Conservation (phyloP, 2,797 vertebrate genomes). For the Danio aesculapii region DNA sequence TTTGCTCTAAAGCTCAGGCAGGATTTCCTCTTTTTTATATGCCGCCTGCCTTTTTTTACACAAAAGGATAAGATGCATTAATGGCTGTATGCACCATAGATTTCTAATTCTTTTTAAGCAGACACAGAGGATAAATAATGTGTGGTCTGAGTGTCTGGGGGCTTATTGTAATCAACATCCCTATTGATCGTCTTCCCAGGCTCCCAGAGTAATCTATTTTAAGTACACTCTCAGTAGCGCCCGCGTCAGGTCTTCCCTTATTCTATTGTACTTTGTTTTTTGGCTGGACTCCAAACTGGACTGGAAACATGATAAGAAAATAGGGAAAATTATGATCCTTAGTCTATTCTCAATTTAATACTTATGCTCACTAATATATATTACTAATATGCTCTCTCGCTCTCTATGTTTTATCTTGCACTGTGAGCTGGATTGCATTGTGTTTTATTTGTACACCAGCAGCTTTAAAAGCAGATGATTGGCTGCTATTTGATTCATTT, state of each 20-base stretch:
- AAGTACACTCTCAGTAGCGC: constrained; percentile 81
- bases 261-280: constrained; percentile 69
- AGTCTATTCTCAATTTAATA: not conserved
- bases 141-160: constrained; percentile 79
- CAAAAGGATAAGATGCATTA: constrained; percentile 43
- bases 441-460: not conserved
- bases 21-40: constrained; percentile 23
- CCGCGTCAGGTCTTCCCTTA: constrained; percentile 61
- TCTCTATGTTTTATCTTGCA: not conserved
- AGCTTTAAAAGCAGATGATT: not conserved
- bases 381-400: not conserved
- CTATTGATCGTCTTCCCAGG: constrained; percentile 86
- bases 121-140: constrained; percentile 85
- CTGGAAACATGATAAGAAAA: not conserved
- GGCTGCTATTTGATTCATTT: not conserved
- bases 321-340: not conserved
- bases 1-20: constrained; percentile 6
- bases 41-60: not conserved
- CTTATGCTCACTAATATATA: no score
- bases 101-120: constrained; percentile 50
- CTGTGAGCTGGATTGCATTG: not conserved
- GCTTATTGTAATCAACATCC: constrained; percentile 88
- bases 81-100: constrained; percentile 86
- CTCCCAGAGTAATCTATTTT: constrained; percentile 92
- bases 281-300: constrained; percentile 70